Evolutionary conservation across 2,797 vertebrate genomes (phyloP).

Genomic region (Tangara arthus): DNA sequence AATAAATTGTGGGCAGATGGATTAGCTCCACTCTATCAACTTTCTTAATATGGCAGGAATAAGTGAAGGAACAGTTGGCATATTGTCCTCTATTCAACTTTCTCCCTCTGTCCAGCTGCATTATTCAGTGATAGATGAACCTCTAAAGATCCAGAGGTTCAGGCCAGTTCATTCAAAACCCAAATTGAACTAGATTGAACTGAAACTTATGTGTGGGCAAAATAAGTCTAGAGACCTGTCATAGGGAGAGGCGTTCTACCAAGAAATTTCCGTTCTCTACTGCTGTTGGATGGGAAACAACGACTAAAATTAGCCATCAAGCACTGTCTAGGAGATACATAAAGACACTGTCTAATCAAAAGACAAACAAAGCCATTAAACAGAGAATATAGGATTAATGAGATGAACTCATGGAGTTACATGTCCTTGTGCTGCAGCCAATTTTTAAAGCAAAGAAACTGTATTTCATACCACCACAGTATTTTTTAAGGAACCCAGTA

Average conservation of each 20-base stretch:
- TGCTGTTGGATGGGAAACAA: neutral
- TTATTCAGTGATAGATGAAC: neutral
- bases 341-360: neutral
- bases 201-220: neutral
- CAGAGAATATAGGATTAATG: neutral
- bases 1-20: conserved; percentile 67
- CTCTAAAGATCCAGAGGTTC: neutral
- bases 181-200: neutral
- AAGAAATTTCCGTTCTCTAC: neutral
- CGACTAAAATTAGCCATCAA: neutral
- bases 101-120: neutral
- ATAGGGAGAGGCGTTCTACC: neutral
- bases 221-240: neutral
- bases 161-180: neutral
- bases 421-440: neutral
- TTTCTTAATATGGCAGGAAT: conserved; percentile 58
- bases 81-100: neutral
- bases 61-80: conserved; percentile 58
- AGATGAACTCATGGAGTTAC: neutral
- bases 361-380: neutral
- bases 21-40: conserved; percentile 58
- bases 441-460: neutral
- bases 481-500: neutral
- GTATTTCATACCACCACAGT: neutral
- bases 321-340: neutral